Base-by-base conservation (phyloP, 2,113 vertebrate genomes). In the Syngnathus typhle region DNA sequence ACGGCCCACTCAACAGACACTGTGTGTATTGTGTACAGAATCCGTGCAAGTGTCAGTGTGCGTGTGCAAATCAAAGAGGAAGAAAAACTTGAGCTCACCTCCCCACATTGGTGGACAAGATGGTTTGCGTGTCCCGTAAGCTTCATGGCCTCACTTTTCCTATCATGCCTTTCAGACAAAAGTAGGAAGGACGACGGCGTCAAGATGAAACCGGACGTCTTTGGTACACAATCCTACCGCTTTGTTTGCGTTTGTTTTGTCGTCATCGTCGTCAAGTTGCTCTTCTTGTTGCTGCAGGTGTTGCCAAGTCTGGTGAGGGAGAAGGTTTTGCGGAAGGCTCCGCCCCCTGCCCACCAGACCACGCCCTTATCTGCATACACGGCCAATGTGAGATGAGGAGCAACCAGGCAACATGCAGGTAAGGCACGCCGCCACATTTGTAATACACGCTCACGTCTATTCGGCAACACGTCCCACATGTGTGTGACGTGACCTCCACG, bases 321-420 rank as follows among this genome's bases (percentile, higher is more conserved):
- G 83, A 84, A 79, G 94, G 91, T 75, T 93, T 95, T 75, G 87
- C 87, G 75, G 95, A 95, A 71, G 92, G 89, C 79, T 90, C 94
- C 64, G 82, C 89, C 86, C 93, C 94, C 84, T 99, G 97, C 68
- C 89, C 93, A 19, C 93, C 96, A 41, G 94, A 93, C 85, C 94
- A 95, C 80, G 91, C 90, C 67, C 91, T 91, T 76, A 95, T 95
- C 85, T 99, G 97, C 72, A 93, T 95, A 75, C 95, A 99, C 64
- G 97, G 97, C 36, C 93, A 94, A 73, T 99, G 97, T 82, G 97
- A 98, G 92, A 94, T 98, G 84, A 93, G 92, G 87, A 94, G 92
- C 77, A 91, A 92, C 87, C 92, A 94, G 76, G 93, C 94, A 84
- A 95, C 93, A 77, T 99, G 96, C 90, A 92, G 94, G 96, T 99